A percentile compares a stretch with the other conserved stretches of the same genome.
Conservation (phyloP, 1,140 invertebrate genomes). For the Luehdorfia chinensis region DNA sequence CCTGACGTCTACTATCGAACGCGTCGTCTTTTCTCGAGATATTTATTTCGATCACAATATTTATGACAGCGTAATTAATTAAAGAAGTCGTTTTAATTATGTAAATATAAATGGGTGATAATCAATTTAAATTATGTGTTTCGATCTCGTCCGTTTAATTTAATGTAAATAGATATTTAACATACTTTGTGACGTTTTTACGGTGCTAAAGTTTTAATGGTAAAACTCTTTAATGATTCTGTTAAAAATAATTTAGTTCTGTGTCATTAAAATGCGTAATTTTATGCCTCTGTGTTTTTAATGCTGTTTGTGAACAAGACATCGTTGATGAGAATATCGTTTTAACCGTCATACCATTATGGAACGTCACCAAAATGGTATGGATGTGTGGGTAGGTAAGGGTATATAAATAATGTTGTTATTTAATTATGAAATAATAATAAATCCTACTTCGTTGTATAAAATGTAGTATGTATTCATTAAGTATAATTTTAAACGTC, state of each 20-base stretch:
- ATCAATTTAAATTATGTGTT: conserved; percentile 68
- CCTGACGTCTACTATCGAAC: conserved; percentile 60
- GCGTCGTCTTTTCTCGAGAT: conserved; percentile 35
- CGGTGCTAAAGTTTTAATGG: conserved; percentile 48
- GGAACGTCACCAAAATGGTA: conserved; percentile 77
- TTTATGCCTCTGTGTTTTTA: conserved; percentile 27
- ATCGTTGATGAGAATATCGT: conserved; percentile 34
- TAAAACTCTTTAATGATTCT: conserved; percentile 37
- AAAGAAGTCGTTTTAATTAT: conserved; percentile 71
- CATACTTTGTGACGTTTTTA: conserved; percentile 56
- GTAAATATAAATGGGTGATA: conserved; percentile 66
- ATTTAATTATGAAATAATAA: conserved; percentile 19
- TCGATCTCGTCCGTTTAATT: conserved; percentile 55
- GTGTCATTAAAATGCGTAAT: conserved; percentile 31
- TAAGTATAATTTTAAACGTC: too few species aligned
- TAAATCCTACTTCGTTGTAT: too few species aligned
- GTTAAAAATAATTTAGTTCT: conserved; percentile 31
- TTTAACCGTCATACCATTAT: conserved; percentile 65
- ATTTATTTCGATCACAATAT: conserved; percentile 59
- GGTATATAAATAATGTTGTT: conserved; percentile 62
- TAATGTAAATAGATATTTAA: conserved; percentile 69
- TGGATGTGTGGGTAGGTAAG: conserved; percentile 79
- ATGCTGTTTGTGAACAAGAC: conserved; percentile 29
- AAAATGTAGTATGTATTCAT: too few species aligned
- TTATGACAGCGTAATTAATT: conserved; percentile 68